These are phyloP conservation scores for Tupaia tana DNA, from an alignment of 2,113 vertebrate genomes.

Conservation along the genomic window DNA sequence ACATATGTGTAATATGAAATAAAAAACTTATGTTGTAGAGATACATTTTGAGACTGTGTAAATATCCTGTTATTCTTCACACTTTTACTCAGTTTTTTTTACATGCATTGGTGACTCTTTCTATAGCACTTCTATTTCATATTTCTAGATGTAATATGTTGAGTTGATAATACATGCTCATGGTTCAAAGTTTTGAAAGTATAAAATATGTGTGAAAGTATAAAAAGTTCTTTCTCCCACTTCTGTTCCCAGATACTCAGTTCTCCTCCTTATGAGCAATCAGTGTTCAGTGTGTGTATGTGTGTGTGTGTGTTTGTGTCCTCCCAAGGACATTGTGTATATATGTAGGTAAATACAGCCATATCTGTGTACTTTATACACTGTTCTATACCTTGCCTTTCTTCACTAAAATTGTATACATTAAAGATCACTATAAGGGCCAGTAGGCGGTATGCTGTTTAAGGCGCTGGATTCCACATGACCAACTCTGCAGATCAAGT, in stretches of 20 bases:
- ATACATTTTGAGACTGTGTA: neutral
- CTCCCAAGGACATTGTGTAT: neutral
- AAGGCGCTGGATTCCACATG: too few relatives aligned
- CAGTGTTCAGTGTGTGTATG: neutral
- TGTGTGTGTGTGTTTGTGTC: neutral
- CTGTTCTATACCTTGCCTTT: neutral
- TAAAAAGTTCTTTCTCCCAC: neutral
- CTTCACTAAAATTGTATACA: neutral
- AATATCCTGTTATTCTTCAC: conserved; percentile 20
- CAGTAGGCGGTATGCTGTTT: too few relatives aligned
- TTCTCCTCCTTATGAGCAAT: neutral
- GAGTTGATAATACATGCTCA: neutral
- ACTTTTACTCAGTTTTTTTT: neutral
- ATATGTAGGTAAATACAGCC: neutral
- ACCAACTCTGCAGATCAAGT: too few relatives aligned
- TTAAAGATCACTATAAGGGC: neutral
- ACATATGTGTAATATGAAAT: too few relatives aligned
- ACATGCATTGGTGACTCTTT: neutral
- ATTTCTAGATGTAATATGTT: neutral
- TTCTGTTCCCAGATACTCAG: neutral
- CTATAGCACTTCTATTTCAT: neutral
- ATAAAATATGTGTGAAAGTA: neutral
- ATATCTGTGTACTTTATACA: neutral
- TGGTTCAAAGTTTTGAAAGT: conserved; percentile 1
- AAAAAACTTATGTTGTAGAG: neutral